Evolutionary conservation across 2,888 invertebrate genomes (phyloP), one percentile per base, ranked within the genome.

Genomic region (Macrosoma leucophasiata): DNA sequence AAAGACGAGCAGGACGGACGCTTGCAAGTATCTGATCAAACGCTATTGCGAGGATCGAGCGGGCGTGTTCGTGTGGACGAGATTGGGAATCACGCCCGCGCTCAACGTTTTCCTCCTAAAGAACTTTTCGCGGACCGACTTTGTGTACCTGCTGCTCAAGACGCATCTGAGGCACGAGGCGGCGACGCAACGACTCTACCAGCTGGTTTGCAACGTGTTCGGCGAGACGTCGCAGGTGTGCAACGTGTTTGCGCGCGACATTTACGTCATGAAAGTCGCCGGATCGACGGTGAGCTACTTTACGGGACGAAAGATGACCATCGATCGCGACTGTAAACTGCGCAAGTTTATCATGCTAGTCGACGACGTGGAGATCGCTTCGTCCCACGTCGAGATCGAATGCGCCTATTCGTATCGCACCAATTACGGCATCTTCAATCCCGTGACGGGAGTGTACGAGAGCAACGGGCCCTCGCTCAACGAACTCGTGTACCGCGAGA

Each of bases 21-120:
- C 23, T 23, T 30, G 30, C 23, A 23, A 23, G 23, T 30, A 23
- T 30, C 30, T 23, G 17, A 30, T 30, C 9, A 12, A 10, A 14
- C 30, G 30, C 22, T 30, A 30, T 22, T 3, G 22, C 17, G 30
- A 30, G 7, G 11, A 11, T 13, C n/a, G 30, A 23, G 30, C 30
- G 23, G 30, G 30, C 11, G 30, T 23, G 30, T 30, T 23, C 13
- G 30, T 30, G 23, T 30, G 30, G 30, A 30, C 30, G 23, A 23
- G 23, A 23, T 23, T 30, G 30, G 30, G 30, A n/a, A 23, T 30
- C 23, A 17, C 17, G 15, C 17, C 30, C 15, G 23, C 10, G 18
- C 13, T 31, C n/a, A 24, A 31, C 24, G 13, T 31, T 15, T 31
- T 31, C 17, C 26, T 24, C 24, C 3, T 13, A 8, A 24, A 24